phyloP scores from a whole-genome alignment of 2,113 vertebrate species.

The Leiothrix lutea region DNA sequence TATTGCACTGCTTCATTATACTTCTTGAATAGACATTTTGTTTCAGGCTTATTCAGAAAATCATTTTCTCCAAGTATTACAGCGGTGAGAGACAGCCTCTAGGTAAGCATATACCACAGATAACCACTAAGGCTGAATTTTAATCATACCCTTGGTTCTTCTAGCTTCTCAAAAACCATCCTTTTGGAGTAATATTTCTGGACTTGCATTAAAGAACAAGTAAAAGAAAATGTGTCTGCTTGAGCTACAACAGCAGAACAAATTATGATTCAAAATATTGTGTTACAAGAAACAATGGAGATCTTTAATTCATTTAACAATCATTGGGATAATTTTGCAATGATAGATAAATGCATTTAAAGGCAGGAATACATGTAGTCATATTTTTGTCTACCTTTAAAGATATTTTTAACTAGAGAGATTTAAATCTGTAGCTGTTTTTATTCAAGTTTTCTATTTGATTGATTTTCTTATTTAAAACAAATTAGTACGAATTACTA shows the following conservation, averaged over 20 bases:
- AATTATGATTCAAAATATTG: not conserved
- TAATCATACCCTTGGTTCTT: not conserved
- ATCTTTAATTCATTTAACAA: not conserved
- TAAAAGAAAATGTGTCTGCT: not conserved
- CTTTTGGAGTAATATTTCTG: not conserved
- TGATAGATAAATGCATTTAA: not conserved
- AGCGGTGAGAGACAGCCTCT: not conserved
- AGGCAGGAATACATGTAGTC: not conserved
- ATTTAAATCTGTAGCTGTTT: not conserved
- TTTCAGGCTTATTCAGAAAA: constrained; percentile 5
- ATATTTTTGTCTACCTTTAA: not conserved
- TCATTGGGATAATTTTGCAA: not conserved
- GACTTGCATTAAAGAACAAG: not conserved
- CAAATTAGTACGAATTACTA: not conserved
- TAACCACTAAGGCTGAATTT: not conserved
- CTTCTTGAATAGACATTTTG: not conserved
- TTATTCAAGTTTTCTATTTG: not conserved
- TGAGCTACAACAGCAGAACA: not conserved
- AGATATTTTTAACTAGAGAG: not conserved
- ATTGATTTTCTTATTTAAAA: not conserved
- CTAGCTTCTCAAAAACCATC: not conserved
- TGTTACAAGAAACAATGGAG: not conserved
- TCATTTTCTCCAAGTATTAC: not conserved
- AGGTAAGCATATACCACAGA: not conserved
- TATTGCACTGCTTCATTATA: not conserved